Conservation (phyloP, 2,113 vertebrate species). For the Nesogale talazaci region DNA sequence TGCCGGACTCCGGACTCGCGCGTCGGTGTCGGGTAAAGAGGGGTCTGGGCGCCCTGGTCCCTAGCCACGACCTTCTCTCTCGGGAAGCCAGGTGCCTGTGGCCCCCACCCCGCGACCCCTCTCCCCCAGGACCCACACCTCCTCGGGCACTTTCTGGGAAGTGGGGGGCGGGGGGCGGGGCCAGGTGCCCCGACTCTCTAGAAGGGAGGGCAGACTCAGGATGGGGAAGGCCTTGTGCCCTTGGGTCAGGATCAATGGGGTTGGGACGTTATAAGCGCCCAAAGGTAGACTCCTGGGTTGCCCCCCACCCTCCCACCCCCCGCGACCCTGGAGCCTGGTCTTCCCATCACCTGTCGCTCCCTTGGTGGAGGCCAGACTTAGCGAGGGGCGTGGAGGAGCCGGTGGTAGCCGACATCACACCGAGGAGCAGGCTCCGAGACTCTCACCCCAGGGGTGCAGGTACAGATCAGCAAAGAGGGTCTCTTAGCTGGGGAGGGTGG, state of each 20-base stretch:
- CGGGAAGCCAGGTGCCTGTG: not conserved
- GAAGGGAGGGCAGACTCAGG: not conserved
- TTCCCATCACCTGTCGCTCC: not conserved
- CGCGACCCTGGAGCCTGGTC: no score
- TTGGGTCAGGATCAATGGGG: not conserved
- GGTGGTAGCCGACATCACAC: not conserved
- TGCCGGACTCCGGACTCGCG: not conserved
- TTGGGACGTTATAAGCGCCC: not conserved
- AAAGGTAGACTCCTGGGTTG: not conserved
- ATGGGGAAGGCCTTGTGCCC: not conserved
- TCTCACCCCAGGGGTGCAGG: not conserved
- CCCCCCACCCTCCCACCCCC: no score
- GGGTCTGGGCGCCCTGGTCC: not conserved
- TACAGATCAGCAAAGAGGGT: not conserved
- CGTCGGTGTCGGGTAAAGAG: constrained; percentile 37
- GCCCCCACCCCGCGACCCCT: not conserved
- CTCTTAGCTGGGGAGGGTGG: not conserved
- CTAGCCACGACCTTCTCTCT: not conserved
- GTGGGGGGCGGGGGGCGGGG: not conserved
- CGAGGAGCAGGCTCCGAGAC: no score
- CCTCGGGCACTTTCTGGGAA: not conserved
- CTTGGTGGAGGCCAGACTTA: not conserved
- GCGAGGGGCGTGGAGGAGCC: not conserved
- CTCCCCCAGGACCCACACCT: not conserved
- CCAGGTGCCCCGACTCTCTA: not conserved